Base-by-base conservation (phyloP, 1,140 invertebrate genomes). In the Trichonephila clavipes region DNA sequence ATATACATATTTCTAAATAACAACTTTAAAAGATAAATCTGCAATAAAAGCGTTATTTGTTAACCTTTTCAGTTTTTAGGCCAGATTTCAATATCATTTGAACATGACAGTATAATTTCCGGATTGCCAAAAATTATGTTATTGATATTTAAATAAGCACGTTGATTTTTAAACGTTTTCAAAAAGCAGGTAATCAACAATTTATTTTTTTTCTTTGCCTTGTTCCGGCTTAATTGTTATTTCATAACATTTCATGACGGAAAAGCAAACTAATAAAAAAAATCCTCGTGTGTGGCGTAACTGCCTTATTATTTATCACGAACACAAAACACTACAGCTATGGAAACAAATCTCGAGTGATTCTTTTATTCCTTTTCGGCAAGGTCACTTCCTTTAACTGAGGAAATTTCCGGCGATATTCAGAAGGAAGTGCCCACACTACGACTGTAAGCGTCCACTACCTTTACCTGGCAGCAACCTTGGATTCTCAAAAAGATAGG, bases 401-500 rank as follows among this genome's bases (percentile, higher is more conserved):
- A 92, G 90, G 90, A 92, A 92, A 92, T 86, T 92, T 92, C 90
- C 90, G 72, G 24, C 28, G 81, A 44, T 40, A 21, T 58, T 88
- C 64, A 34, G 62, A 85, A 92, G 82, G 82, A 92, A 90, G 89
- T 90, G 34, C 72, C 72, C 28, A 77, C 72, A 28, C 72, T 77
- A 77, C 34, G 40, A 62, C 28, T 77, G 77, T 81, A 69, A 51
- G 61, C 51, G 24, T 90, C 24, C 7, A 40, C 82, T 92, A 92
- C 90, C 90, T 92, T 34, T 92, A 92, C 90, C 90, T 92, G 62
- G 44, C 40, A 58, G 34, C 90, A 92, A 92, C 90, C 90, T 92
- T 92, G 90, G 90, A 92, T 92, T 51, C 51, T 59, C 81, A 69
- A 59, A 59, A 86, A 86, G 82, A 86, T 85, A 85, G 82, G 34